A percentile compares a stretch with the other conserved stretches of the same genome.
Evolutionary conservation across 2,888 invertebrate species (phyloP).

Genomic region (Bursaphelenchus okinawaensis): DNA sequence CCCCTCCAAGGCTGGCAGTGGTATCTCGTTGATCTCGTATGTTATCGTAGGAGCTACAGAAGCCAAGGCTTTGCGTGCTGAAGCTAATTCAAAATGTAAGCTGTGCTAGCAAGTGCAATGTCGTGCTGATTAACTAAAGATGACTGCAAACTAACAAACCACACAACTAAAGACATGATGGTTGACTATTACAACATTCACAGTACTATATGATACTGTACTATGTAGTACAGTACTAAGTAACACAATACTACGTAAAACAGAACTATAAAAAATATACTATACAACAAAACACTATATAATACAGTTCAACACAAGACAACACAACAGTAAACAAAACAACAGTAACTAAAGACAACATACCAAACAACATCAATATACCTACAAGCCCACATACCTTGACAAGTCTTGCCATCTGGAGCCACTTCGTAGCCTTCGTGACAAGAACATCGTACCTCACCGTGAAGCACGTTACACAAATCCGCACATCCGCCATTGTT

Average conservation of each 20-base stretch:
- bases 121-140: background rate
- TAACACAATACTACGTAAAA: too few species aligned
- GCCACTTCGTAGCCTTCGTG: conserved; percentile 40
- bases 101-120: background rate
- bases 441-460: conserved; percentile 33
- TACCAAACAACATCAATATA: too few species aligned
- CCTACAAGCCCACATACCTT: too few species aligned
- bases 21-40: background rate
- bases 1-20: conserved; percentile 17
- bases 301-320: background rate
- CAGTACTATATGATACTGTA: too few species aligned
- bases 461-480: conserved; percentile 55
- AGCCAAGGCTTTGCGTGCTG: background rate
- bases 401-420: conserved; percentile 49
- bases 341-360: too few species aligned
- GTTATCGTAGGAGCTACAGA: background rate
- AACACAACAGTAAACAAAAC: background rate
- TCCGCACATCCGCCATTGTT: conserved; percentile 63
- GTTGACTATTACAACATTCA: too few species aligned
- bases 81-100: background rate
- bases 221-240: too few species aligned
- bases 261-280: background rate
- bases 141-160: background rate
- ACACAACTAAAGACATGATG: too few species aligned
- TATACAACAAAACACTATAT: background rate